A percentile compares a stretch with the other conserved stretches of the same genome.
phyloP scores from a whole-genome alignment of 1,140 invertebrate species.

The Zaprionus capensis region DNA sequence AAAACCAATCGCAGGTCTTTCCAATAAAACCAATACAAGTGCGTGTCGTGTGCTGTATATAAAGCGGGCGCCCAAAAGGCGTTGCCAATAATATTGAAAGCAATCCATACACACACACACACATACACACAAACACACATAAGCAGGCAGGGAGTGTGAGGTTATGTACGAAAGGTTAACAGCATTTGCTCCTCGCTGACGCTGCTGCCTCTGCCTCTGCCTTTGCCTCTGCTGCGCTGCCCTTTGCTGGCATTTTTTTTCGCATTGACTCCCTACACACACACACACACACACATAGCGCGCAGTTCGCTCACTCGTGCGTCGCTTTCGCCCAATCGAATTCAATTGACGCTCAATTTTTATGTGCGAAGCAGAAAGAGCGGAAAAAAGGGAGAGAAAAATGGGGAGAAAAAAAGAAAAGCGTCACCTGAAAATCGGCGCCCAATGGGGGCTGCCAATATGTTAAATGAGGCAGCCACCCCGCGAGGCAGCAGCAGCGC shows the following conservation, averaged over 20 bases:
- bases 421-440: conserved; percentile 34
- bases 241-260: conserved; percentile 51
- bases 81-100: conserved; percentile 57
- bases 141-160: conserved; percentile 21
- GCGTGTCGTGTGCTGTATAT: conserved; percentile 22
- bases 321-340: conserved; percentile 80
- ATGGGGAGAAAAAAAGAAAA: conserved; percentile 25
- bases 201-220: conserved; percentile 26
- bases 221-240: conserved; percentile 11
- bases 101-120: conserved; percentile 33
- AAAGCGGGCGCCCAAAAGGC: conserved; percentile 29
- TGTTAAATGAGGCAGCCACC: conserved; percentile 53
- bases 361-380: conserved; percentile 58
- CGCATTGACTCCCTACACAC: conserved; percentile 60
- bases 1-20: conserved; percentile 54
- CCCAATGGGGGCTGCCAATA: conserved; percentile 58
- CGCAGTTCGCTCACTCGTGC: conserved; percentile 54
- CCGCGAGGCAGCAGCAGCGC: conserved; percentile 9
- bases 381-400: conserved; percentile 18
- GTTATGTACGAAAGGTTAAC: conserved; percentile 76
- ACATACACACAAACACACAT: conserved; percentile 11
- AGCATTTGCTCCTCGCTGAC: conserved; percentile 58
- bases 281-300: conserved; percentile 32
- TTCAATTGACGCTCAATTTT: conserved; percentile 84
- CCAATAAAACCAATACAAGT: conserved; percentile 47